Base-by-base conservation (phyloP, 2,888 invertebrate genomes). In the Cheiracanthium punctorium region DNA sequence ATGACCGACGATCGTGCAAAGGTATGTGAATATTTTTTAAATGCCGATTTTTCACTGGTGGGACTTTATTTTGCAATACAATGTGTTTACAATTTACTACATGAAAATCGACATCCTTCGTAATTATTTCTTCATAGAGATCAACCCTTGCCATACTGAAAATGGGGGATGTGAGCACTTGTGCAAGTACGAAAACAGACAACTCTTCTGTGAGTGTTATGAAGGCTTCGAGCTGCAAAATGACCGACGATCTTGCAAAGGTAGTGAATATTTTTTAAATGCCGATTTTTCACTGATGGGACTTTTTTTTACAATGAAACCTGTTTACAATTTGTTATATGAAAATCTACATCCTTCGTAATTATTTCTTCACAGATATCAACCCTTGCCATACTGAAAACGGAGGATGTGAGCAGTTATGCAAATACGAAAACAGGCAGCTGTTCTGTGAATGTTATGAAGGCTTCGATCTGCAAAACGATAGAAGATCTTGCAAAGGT, bases 121-220 rank as follows among this genome's bases (percentile, higher is more conserved):
- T n/a, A n/a, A 43, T 24, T 37, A 8, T 24, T 24, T n/a, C n/a
- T n/a, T n/a, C n/a, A 5, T 17, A 74, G 74, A 74, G 24, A 58
- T 10, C 0, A 70, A 52, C 7, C 58, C 92, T 73, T 92, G 92
- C 81, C 82, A 20, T 2, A 14, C 12, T 0, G 64, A 48, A 1
- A 80, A 80, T 20, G 80, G 72, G 8, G 72, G 80, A 1, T 72
- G 72, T 24, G n/a, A 80, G 0, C 80, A 80, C 29, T 10, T 41
- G 1, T 65, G 64, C 0, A 24, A 7, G 0, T 65, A 14, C n/a
- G 24, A 33, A 10, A 20, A 74, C 10, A 28, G 92, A 1, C 90
- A 91, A 28, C 91, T 88, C 88, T 90, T 24, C 1, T 74, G 74
- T 12, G 12, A 24, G 5, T 58, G 58, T 20, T n/a, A 29, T 20